phyloP scores from a whole-genome alignment of 1,140 invertebrate genomes.

The Heliconius himera region DNA sequence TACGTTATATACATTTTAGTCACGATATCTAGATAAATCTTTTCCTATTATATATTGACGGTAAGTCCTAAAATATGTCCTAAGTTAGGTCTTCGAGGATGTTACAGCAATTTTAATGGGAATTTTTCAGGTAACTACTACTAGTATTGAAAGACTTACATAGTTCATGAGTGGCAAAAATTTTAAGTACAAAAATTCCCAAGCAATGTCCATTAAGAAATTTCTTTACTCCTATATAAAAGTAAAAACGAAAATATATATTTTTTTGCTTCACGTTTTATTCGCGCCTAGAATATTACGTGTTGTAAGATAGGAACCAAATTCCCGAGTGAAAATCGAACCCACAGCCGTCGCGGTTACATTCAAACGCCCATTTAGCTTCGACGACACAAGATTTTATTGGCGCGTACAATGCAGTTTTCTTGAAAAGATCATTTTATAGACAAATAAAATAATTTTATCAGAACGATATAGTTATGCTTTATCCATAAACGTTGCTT shows the following conservation, averaged over 20 bases:
- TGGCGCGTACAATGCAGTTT: neutral
- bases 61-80: constrained; percentile 8
- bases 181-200: neutral
- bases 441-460: neutral
- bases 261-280: too few relatives aligned
- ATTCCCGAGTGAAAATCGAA: too few relatives aligned
- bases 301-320: too few relatives aligned
- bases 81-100: neutral
- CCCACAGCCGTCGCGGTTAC: too few relatives aligned
- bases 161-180: too few relatives aligned
- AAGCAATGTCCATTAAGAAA: neutral
- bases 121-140: neutral
- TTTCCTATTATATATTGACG: neutral
- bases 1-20: neutral
- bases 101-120: neutral
- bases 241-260: too few relatives aligned
- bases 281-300: too few relatives aligned
- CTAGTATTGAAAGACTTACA: too few relatives aligned
- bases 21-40: constrained; percentile 7
- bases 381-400: neutral
- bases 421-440: neutral
- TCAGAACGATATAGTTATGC: neutral
- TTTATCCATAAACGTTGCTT: constrained; percentile 6
- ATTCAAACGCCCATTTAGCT: neutral
- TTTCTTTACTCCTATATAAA: neutral